Percentiles rank a stretch among this genome's conserved stretches.
phyloP scores from a whole-genome alignment of 2,113 vertebrate genomes.

The Cepphus grylle region DNA sequence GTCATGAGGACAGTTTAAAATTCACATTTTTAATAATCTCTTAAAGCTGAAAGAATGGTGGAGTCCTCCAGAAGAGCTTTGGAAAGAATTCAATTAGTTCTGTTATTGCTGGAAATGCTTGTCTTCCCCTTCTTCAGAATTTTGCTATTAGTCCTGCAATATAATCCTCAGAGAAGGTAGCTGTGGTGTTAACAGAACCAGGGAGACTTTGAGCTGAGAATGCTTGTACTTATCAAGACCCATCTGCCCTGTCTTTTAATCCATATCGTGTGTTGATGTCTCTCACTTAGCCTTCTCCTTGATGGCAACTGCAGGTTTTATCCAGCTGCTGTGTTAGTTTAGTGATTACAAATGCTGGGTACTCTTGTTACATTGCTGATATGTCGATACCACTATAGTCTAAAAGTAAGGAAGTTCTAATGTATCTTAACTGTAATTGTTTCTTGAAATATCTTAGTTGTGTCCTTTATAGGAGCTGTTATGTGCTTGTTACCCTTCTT shows the following conservation, averaged over 20 bases:
- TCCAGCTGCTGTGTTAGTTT: background rate
- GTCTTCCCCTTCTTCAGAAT: background rate
- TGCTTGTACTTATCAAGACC: background rate
- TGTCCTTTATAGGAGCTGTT: background rate
- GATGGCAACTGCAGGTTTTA: background rate
- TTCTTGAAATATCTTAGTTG: background rate
- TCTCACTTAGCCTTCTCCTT: background rate
- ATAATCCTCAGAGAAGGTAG: background rate
- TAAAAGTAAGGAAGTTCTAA: background rate
- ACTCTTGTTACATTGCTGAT: background rate
- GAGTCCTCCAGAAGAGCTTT: background rate
- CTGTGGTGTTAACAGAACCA: background rate
- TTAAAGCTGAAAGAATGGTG: background rate
- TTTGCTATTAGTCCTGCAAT: background rate
- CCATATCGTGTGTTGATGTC: fast-evolving
- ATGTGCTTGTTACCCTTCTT: background rate
- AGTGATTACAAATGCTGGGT: background rate
- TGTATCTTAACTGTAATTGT: background rate
- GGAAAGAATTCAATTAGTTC: background rate
- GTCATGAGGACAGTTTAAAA: background rate
- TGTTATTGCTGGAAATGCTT: background rate
- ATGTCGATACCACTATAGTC: background rate
- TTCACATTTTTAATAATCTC: background rate
- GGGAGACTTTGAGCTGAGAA: background rate
- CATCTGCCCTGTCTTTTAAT: background rate